phyloP scores from a whole-genome alignment of 2,113 vertebrate genomes.

The Cyphotilapia sp. region DNA sequence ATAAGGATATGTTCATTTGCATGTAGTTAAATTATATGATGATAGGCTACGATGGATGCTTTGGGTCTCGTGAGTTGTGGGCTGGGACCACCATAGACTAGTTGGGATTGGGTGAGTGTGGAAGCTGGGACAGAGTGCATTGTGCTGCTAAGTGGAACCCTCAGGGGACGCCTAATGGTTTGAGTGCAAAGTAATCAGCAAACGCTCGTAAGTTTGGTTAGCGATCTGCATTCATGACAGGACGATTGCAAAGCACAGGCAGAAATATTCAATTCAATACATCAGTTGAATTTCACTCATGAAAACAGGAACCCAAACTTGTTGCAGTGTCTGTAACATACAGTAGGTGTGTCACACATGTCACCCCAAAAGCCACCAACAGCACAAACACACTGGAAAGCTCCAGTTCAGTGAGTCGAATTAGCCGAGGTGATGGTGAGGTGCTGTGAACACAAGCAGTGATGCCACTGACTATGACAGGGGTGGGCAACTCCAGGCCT shows the following conservation, averaged over 20 bases:
- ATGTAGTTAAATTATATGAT: not conserved
- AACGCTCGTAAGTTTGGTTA: not conserved
- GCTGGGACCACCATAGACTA: no score
- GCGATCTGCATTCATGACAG: not conserved
- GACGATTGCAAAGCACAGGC: not conserved
- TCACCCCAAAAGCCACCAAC: not conserved
- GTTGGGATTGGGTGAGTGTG: not conserved
- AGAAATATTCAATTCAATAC: not conserved
- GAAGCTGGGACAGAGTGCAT: not conserved
- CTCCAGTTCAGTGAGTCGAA: not conserved
- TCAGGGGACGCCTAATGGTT: not conserved
- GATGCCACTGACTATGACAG: not conserved
- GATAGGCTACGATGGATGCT: not conserved
- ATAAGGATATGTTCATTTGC: not conserved
- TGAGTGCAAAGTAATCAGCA: not conserved
- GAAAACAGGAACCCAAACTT: not conserved
- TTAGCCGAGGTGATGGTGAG: not conserved
- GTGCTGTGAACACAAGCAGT: not conserved
- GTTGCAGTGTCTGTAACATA: not conserved
- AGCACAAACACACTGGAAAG: not conserved
- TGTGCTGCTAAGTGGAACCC: not conserved
- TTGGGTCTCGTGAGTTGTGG: not conserved
- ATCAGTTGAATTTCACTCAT: not conserved
- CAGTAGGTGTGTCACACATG: not conserved
- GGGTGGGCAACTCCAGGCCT: not conserved